These are phyloP conservation scores for Glyphotaelius pellucidus DNA, from an alignment of 2,888 invertebrate genomes.

Conservation along the genomic window DNA sequence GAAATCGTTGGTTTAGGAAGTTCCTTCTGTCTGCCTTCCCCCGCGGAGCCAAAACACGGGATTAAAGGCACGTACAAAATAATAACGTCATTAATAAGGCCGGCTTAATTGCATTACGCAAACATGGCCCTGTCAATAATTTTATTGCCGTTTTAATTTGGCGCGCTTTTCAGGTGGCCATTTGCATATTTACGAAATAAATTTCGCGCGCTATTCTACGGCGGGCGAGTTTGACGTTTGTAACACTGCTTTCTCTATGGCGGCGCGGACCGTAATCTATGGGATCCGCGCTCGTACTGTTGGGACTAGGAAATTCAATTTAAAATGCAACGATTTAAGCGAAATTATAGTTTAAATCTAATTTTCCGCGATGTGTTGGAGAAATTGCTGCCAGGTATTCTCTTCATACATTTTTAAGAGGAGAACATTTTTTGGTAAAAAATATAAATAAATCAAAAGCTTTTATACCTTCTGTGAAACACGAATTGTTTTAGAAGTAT, in stretches of 20 bases:
- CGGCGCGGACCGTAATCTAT: not conserved
- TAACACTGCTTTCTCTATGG: not conserved
- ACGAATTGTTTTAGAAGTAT: too few relatives aligned
- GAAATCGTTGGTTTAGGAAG: too few relatives aligned
- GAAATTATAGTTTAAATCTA: not conserved
- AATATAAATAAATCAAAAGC: too few relatives aligned
- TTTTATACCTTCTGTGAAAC: too few relatives aligned
- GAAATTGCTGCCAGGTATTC: not conserved
- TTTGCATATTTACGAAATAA: not conserved
- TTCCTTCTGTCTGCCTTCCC: not conserved
- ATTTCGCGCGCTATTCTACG: not conserved
- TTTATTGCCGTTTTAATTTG: conserved; percentile 2
- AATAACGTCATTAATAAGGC: conserved; percentile 2
- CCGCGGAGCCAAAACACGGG: not conserved
- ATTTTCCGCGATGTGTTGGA: not conserved
- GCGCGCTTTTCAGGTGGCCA: not conserved
- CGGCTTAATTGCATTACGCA: not conserved
- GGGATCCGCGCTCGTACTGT: not conserved
- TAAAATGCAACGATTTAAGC: conserved; percentile 2
- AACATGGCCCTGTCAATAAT: conserved; percentile 2
- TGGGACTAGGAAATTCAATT: not conserved
- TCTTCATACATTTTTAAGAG: not conserved
- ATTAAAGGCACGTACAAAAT: not conserved
- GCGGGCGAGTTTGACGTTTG: not conserved
- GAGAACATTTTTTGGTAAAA: too few relatives aligned